Base-by-base conservation (phyloP, 2,113 vertebrate species). In the Chaetops frenatus region DNA sequence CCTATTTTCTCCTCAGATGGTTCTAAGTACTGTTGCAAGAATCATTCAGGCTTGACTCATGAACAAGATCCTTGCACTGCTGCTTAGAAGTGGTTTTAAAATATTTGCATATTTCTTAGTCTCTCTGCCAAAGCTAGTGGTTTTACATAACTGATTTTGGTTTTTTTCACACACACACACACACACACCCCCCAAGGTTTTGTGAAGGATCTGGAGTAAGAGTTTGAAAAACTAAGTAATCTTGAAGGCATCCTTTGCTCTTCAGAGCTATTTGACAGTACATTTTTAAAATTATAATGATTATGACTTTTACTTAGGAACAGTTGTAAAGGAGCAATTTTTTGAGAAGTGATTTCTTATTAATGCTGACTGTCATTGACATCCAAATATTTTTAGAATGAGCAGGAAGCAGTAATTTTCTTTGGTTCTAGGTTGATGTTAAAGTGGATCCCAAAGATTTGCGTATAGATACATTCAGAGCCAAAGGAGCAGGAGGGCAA, bases 401-500 rank as follows among this genome's bases (percentile, higher is more conserved):
- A 78, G 19, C 19, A 66, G 51, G n/a, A 73, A 56, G 15, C 20
- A 25, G 18, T 81, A 16, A 83, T 72, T 61, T 80, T 65, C 18
- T 95, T 86, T 90, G 48, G 36, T 88, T 94, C 28, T 89, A 99
- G 99, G 91, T 99, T 50, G 98, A 99, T 29, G 66, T 99, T 93
- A 98, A 98, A 97, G 96, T 99, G 33, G 97, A 99, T 51, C 95
- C 98, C 16, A 99, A 98, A 92, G 99, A 99, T 74, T 97, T 99
- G 78, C 98, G 98, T 22, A 93, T 99, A 40, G 99, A 99, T 91
- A 99, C 99, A 0, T 99, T 99, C 97, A 98, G 98, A 95, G 98
- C 99, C 38, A 98, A 96, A 92, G 99, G 99, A 38, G 97, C 99
- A 17, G 99, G 99, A 24, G 99, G 99, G 2, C 99, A 99, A 87